Evolutionary conservation across 2,797 vertebrate genomes (phyloP).

Genomic region (Meriones psammophilus): DNA sequence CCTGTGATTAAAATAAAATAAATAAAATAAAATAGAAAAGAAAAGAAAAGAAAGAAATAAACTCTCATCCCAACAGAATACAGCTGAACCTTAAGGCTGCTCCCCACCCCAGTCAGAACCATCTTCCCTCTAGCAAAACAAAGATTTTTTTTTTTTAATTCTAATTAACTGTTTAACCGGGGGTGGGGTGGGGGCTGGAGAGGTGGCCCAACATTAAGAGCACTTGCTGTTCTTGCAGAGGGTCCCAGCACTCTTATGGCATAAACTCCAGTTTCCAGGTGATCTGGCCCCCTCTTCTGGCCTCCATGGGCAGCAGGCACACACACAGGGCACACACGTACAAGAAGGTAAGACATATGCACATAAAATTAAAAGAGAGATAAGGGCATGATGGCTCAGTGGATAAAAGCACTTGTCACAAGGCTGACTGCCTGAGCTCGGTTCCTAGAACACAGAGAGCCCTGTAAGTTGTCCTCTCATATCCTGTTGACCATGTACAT

Average conservation of each 20-base stretch:
- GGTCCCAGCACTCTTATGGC: not conserved
- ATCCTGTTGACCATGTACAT: not conserved
- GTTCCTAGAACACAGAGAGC: too few species aligned
- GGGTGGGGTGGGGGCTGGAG: not conserved
- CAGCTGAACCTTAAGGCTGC: not conserved
- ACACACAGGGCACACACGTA: not conserved
- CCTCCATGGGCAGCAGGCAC: not conserved
- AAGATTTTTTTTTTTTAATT: not conserved
- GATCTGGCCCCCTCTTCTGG: not conserved
- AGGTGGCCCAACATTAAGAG: not conserved
- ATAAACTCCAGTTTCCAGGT: not conserved
- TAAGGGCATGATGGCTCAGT: not conserved
- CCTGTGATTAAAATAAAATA: too few species aligned
- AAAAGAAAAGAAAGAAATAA: too few species aligned
- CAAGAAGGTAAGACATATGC: not conserved
- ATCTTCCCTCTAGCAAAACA: not conserved
- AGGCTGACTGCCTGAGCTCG: not conserved
- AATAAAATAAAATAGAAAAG: too few species aligned
- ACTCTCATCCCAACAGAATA: not conserved
- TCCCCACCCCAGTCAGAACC: not conserved
- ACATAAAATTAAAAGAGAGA: not conserved
- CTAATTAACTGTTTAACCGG: not conserved
- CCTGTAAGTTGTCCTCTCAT: not conserved
- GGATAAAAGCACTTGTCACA: not conserved
- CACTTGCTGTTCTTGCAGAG: not conserved